Percentiles rank a stretch among this genome's conserved stretches.
phyloP scores from a whole-genome alignment of 1,140 invertebrate genomes.

The Uloborus diversus region DNA sequence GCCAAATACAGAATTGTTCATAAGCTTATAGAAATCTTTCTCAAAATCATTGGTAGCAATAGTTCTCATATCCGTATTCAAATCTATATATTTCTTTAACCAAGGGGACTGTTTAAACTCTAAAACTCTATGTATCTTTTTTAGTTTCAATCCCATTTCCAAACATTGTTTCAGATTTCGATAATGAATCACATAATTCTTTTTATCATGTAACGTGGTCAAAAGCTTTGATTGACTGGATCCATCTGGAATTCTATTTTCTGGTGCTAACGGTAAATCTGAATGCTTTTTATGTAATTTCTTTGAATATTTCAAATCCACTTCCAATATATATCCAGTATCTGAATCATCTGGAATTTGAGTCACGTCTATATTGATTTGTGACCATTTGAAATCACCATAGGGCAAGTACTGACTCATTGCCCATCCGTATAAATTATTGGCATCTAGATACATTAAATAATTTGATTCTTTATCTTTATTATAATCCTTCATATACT shows the following conservation, averaged over 20 bases:
- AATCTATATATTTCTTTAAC: slow-evolving; percentile 66
- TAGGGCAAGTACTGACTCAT: slow-evolving; percentile 50
- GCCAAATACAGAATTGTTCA: slow-evolving; percentile 63
- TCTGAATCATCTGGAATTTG: slow-evolving; percentile 54
- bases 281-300: slow-evolving; percentile 62
- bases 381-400: slow-evolving; percentile 42
- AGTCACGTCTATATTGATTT: not conserved
- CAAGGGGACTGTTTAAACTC: slow-evolving; percentile 68
- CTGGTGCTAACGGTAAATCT: slow-evolving; percentile 65
- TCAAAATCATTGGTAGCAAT: slow-evolving; percentile 61
- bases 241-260: slow-evolving; percentile 55
- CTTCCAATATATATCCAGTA: slow-evolving; percentile 59
- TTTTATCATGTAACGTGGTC: slow-evolving; percentile 24
- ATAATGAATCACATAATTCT: slow-evolving; percentile 69
- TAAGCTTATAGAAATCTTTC: slow-evolving; percentile 63
- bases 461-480: slow-evolving; percentile 57
- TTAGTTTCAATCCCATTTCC: slow-evolving; percentile 65
- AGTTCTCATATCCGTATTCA: slow-evolving; percentile 63
- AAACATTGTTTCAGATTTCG: slow-evolving; percentile 67
- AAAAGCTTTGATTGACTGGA: slow-evolving; percentile 37
- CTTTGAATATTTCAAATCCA: slow-evolving; percentile 60
- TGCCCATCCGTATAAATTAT: slow-evolving; percentile 59
- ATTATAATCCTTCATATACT: slow-evolving; percentile 57
- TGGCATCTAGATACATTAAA: slow-evolving; percentile 59
- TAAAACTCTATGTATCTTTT: slow-evolving; percentile 67